A percentile compares a stretch with the other conserved stretches of the same genome.
These are phyloP conservation scores for Halcyon malimbica DNA, from an alignment of 2,113 vertebrate species.

Conservation along the genomic window DNA sequence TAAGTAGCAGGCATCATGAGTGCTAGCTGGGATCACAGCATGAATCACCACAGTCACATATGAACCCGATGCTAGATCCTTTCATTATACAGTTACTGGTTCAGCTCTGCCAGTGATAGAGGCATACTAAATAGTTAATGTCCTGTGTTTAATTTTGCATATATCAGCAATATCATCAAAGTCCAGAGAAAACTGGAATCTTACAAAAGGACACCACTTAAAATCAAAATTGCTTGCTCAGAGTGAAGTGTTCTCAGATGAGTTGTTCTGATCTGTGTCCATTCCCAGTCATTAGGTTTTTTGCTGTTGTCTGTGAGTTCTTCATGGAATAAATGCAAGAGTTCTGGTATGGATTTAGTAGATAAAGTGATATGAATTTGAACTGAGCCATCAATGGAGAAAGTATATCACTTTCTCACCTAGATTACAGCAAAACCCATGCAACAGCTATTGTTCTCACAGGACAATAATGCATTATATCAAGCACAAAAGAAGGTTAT, in stretches of 20 bases:
- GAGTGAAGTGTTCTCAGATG: not conserved
- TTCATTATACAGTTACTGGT: not conserved
- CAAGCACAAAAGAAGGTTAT: not conserved
- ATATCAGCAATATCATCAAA: not conserved
- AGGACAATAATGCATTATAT: not conserved
- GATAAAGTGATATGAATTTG: not conserved
- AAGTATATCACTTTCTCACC: not conserved
- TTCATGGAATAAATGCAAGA: not conserved
- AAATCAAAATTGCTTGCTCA: not conserved
- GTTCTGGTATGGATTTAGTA: not conserved
- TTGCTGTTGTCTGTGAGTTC: not conserved
- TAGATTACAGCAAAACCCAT: not conserved
- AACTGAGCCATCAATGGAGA: not conserved
- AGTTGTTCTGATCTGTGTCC: not conserved
- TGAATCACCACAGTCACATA: not conserved
- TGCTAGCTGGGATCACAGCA: not conserved
- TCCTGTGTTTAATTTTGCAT: not conserved
- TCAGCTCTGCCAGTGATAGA: not conserved
- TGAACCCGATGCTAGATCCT: rapidly evolving
- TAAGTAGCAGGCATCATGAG: not conserved
- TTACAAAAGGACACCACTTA: not conserved
- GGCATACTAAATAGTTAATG: not conserved
- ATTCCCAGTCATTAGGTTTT: not conserved
- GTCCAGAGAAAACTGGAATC: not conserved
- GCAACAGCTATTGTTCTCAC: not conserved